Evolutionary conservation across 2,888 invertebrate genomes (phyloP), one percentile per base, ranked within the genome.

Genomic region (Alviniconcha strummeri): DNA sequence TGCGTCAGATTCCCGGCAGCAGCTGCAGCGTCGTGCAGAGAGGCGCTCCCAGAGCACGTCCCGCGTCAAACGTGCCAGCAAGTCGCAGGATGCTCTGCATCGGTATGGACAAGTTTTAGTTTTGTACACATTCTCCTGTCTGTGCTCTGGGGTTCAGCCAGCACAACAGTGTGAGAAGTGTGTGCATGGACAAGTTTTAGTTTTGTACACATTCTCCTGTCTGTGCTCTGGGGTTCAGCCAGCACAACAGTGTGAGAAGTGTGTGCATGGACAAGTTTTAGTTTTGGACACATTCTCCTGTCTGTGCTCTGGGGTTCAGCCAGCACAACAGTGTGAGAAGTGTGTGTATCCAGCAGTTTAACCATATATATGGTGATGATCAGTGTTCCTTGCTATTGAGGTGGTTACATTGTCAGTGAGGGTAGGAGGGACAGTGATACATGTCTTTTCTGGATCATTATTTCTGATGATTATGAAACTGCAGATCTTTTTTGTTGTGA

Each of bases 81-180:
- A 82, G 57, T 85, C 84, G 13, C 85, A 84, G 57, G 81, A 84
- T 19, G 81, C 75, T 69, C 80, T 84, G 57, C 78, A 82, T 77
- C 80, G 83, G 76, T 84, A 72, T 36, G 36, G 36, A 36, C 36
- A 56, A 56, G 13, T 15, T 72, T 17, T n/a, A 7, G n/a, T 71
- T 71, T 6, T 71, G 6, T 60, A 60, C 60, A 60, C 13, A 9
- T 60, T 60, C 7, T 7, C 13, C 60, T 9, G 60, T 60, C 13
- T 60, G 13, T 60, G 7, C 60, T 13, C 13, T 60, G n/a, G n/a
- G n/a, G n/a, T n/a, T n/a, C n/a, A n/a, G n/a, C n/a, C n/a, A n/a
- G n/a, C n/a, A n/a, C n/a, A n/a, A n/a, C n/a, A n/a, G n/a, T n/a
- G n/a, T n/a, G n/a, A n/a, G n/a, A n/a, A n/a, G n/a, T n/a, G n/a